phyloP scores from a whole-genome alignment of 1,140 invertebrate genomes.

The Whitmania pigra region DNA sequence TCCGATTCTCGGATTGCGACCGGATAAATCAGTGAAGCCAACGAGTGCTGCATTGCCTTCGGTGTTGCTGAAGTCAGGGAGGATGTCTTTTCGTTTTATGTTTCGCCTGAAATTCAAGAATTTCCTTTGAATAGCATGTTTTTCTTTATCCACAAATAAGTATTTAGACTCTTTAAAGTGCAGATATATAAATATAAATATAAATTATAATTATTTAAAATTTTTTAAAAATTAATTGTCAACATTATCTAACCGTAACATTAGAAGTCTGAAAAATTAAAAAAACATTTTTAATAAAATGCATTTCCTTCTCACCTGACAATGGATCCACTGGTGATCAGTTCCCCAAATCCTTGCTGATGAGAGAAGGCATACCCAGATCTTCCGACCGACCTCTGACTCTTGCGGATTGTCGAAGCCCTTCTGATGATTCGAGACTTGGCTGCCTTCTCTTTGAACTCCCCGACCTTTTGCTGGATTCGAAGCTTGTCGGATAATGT shows the following conservation, averaged over 20 bases:
- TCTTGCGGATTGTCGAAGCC: slow-evolving; percentile 68
- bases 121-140: too few relatives aligned
- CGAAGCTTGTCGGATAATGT: slow-evolving; percentile 80
- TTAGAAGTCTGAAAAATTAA: not conserved
- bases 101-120: too few relatives aligned
- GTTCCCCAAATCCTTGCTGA: slow-evolving; percentile 85
- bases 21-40: too few relatives aligned
- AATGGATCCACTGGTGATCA: slow-evolving; percentile 94
- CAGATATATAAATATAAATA: too few relatives aligned
- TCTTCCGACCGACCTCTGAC: slow-evolving; percentile 55
- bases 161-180: not conserved
- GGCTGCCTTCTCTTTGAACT: slow-evolving; percentile 53
- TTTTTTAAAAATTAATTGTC: too few relatives aligned
- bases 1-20: too few relatives aligned
- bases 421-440: slow-evolving; percentile 60
- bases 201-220: not conserved
- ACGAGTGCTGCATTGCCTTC: too few relatives aligned
- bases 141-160: not conserved
- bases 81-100: too few relatives aligned
- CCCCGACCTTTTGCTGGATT: slow-evolving; percentile 55
- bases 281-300: not conserved
- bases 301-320: slow-evolving; percentile 49
- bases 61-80: too few relatives aligned
- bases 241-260: not conserved
- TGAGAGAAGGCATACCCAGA: slow-evolving; percentile 98